Base-by-base conservation (phyloP, 2,797 vertebrate genomes). In the Carduelis carduelis region DNA sequence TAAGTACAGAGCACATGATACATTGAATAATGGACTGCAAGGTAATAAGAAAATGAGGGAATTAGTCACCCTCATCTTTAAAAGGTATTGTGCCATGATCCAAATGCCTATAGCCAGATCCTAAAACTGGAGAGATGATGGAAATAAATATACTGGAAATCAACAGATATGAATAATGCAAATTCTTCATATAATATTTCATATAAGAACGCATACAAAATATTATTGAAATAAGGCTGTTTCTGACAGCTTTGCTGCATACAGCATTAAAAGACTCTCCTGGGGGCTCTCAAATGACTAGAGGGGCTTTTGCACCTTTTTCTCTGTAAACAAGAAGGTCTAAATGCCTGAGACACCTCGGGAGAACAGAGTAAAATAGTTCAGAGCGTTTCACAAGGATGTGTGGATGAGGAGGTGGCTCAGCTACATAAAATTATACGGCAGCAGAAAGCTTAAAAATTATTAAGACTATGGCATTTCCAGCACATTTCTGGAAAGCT, bases 321-420 rank as follows among this genome's bases (percentile, higher is more conserved):
- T 27, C 6, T 30, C 35, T 55, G 12, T 39, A 46, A 81, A 64
- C 4, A 2, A 71, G 49, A 53, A 49, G 5, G 5, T 10, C 32
- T 77, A 71, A 83, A 61, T 53, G 61, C 12, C 19, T 77, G 26
- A 43, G 14, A 28, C 8, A 22, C 49, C 30, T 60, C 28, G 28
- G 22, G 11, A 86, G 17, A 71, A 18, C 4, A 60, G 5, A 64
- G 3, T 0, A 0, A 43, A 79, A 60, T 6, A 8, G 4, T 49
- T 20, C 23, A 57, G 2, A 52, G 2, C 2, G 7, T 9, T 64
- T 24, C 34, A 69, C 20, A 37, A 35, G 82, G 52, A 34, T 16
- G n/a, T 23, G 22, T 9, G 13, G 4, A 4, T 46, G 6, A 30
- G 47, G 30, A 65, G 5, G 7, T 34, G 19, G 4, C 21, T 87